Evolutionary conservation across 2,888 invertebrate species (phyloP), one percentile per base, ranked within the genome.

Genomic region (Myopa tessellatipennis): DNA sequence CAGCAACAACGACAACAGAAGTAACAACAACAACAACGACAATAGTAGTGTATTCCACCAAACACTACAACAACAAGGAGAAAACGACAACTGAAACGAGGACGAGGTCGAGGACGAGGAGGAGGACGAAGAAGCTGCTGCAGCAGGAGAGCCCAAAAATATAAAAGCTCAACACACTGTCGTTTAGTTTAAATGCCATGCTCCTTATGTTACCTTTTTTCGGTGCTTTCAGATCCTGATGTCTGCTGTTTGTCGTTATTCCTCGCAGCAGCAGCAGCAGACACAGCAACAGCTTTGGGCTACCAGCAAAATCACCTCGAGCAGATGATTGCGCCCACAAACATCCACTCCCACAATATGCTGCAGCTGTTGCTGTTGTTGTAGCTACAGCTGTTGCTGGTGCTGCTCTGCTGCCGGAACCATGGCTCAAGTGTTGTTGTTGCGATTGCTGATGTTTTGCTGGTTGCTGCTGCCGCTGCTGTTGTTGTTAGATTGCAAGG

Each of bases 131-230:
- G 10, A 45, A 6, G 45, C 45, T 45, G 6, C 26, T 26, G 26
- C 26, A 26, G 14, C 38, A 14, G 50, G 16, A 52, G 50, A n/a
- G 50, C 26, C 50, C 26, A 50, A 69, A 69, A 26, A 69, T 55
- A 71, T 36, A 38, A 71, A 72, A 72, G 60, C 40, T 58, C 50
- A 18, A 45, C 69, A n/a, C 58, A 40, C 12, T 85, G 84, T 84
- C 84, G 84, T 84, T 83, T 81, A 84, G 83, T 83, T 84, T 85
- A 85, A 85, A 85, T 84, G 84, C 83, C 84, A 84, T 83, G 81
- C 84, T 83, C 84, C 84, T 52, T 38, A 14, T 65, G n/a, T 18
- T 75, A n/a, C 58, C 65, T 36, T 67, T 74, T 58, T 36, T 40
- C 45, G 7, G 52, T 55, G 14, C 55, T 36, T 68, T 18, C 68